phyloP scores from a whole-genome alignment of 2,797 vertebrate species.

The Morelia viridis region DNA sequence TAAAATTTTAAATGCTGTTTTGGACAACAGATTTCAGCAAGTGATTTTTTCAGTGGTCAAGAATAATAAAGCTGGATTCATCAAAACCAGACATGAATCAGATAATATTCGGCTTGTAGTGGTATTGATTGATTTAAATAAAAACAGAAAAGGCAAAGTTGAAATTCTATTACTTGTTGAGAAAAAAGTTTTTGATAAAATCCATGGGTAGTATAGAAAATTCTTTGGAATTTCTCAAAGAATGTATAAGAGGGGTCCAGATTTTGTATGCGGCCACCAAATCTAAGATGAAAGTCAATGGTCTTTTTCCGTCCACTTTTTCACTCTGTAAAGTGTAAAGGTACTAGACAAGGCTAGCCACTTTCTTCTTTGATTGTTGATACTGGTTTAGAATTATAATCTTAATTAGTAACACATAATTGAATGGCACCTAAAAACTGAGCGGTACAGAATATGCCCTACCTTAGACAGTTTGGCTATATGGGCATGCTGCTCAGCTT shows the following conservation, averaged over 20 bases:
- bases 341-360: not conserved
- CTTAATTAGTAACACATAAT: not conserved
- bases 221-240: not conserved
- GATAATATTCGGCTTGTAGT: not conserved
- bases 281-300: not conserved
- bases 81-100: too few relatives aligned
- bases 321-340: not conserved
- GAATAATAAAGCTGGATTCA: too few relatives aligned
- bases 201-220: not conserved
- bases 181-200: not conserved
- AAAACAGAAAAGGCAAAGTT: not conserved
- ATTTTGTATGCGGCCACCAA: not conserved
- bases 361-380: not conserved
- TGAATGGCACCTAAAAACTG: not conserved
- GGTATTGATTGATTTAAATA: not conserved
- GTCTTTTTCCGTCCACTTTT: not conserved
- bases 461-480: constrained; percentile 81
- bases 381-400: not conserved
- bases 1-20: too few relatives aligned
- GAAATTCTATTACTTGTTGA: not conserved
- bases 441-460: not conserved
- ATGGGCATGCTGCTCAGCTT: constrained; percentile 80
- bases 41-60: too few relatives aligned
- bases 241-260: not conserved
- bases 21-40: too few relatives aligned